phyloP scores from a whole-genome alignment of 2,888 invertebrate species.

The Nudaria mundana region DNA sequence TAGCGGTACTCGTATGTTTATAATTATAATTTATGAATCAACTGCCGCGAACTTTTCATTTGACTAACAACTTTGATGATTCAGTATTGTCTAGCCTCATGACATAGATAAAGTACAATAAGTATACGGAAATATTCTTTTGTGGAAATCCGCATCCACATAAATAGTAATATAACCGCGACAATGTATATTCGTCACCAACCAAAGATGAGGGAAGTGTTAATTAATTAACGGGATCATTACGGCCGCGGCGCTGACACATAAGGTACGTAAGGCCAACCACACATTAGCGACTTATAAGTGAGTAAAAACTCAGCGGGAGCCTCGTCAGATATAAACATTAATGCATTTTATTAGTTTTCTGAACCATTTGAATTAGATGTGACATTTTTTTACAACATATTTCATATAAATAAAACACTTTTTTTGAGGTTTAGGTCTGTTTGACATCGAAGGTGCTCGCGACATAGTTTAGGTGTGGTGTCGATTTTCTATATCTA shows the following conservation, averaged over 20 bases:
- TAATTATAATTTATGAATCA: not conserved
- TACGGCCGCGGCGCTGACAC: conserved; percentile 61
- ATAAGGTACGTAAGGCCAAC: conserved; percentile 50
- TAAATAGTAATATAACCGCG: conserved; percentile 32
- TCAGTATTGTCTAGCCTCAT: conserved; percentile 1
- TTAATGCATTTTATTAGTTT: not conserved
- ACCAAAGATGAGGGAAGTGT: conserved; percentile 41
- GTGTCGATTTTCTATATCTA: too few species aligned
- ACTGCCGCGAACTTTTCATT: not conserved
- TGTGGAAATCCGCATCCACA: conserved; percentile 17
- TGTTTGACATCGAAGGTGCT: too few species aligned
- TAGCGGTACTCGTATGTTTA: too few species aligned
- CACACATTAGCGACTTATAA: conserved; percentile 4
- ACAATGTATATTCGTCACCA: conserved; percentile 35
- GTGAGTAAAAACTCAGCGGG: not conserved
- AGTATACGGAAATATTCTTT: conserved; percentile 9
- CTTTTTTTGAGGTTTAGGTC: too few species aligned
- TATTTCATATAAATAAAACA: too few species aligned
- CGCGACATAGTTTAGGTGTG: too few species aligned
- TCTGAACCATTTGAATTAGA: too few species aligned
- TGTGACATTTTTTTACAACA: too few species aligned
- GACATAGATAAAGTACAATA: not conserved
- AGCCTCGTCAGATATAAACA: not conserved
- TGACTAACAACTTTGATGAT: not conserved
- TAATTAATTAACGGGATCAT: conserved; percentile 62